Percentiles rank a stretch among this genome's conserved stretches.
phyloP scores from a whole-genome alignment of 1,140 invertebrate species.

The Lutraria rhynchaena region DNA sequence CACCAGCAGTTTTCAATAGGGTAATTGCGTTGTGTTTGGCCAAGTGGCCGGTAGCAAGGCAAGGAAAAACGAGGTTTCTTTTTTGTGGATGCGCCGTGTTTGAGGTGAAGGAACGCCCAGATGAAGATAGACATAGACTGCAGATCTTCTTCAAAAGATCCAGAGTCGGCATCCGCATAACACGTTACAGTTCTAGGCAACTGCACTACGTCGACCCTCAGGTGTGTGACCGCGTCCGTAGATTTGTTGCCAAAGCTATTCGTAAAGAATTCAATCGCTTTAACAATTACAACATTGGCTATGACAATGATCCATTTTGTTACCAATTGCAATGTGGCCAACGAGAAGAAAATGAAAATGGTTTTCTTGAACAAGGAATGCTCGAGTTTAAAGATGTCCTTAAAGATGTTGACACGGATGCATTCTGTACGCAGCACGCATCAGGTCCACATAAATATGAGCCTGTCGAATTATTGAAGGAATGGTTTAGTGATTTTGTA shows the following conservation, averaged over 20 bases:
- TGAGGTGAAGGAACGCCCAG: conserved; percentile 5
- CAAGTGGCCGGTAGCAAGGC: conserved; percentile 29
- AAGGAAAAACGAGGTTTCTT: conserved; percentile 42
- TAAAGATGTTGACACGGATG: not conserved
- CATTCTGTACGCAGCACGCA: not conserved
- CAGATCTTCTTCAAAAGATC: conserved; percentile 41
- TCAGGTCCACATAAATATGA: conserved; percentile 7
- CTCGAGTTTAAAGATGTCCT: not conserved
- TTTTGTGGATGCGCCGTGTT: conserved; percentile 42
- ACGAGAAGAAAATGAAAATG: not conserved
- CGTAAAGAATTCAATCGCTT: conserved; percentile 27
- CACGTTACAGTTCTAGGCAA: conserved; percentile 8
- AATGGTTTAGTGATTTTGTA: conserved; percentile 55
- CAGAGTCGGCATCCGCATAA: conserved; percentile 23
- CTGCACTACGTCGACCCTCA: not conserved
- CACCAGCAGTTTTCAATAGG: conserved; percentile 48
- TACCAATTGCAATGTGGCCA: conserved; percentile 30
- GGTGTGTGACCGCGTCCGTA: conserved; percentile 34
- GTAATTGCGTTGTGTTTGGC: conserved; percentile 30
- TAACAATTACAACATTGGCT: not conserved
- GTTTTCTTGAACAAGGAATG: conserved; percentile 1
- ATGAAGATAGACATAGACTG: conserved; percentile 21
- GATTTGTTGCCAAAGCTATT: conserved; percentile 19
- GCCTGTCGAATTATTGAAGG: not conserved
- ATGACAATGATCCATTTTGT: conserved; percentile 11